Percentiles rank a stretch among this genome's conserved stretches.
Evolutionary conservation across 2,797 vertebrate species (phyloP).

Genomic region (Girardinus metallicus): DNA sequence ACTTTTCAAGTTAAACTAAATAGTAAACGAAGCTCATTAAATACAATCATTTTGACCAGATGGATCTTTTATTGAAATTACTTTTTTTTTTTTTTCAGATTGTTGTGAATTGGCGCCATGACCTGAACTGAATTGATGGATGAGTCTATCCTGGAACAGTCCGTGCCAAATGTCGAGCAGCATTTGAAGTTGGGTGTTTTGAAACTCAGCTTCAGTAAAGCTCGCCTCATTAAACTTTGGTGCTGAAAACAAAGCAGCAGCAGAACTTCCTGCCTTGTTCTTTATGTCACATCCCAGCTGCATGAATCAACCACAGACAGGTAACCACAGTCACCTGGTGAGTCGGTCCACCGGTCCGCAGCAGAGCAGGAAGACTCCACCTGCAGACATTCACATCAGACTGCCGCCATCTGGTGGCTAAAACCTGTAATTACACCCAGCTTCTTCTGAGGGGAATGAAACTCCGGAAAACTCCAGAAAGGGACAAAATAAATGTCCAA

Average conservation of each 20-base stretch:
- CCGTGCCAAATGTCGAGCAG: not conserved
- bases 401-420: slow-evolving; percentile 33
- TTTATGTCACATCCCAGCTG: not conserved
- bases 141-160: not conserved
- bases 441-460: too few species aligned
- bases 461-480: not conserved
- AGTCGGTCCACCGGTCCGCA: not conserved
- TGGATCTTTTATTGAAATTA: too few species aligned
- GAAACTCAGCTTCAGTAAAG: not conserved
- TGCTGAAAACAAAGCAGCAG: not conserved
- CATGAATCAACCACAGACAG: not conserved
- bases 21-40: too few species aligned
- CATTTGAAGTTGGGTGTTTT: not conserved
- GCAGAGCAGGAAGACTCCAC: not conserved
- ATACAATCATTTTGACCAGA: too few species aligned
- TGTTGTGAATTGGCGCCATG: too few species aligned
- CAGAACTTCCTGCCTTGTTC: not conserved
- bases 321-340: not conserved
- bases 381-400: not conserved
- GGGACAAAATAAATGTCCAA: not conserved
- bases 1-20: too few species aligned
- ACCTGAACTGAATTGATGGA: not conserved
- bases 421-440: not conserved
- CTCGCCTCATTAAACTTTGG: not conserved
- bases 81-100: too few species aligned